Evolutionary conservation across 2,888 invertebrate species (phyloP).

Genomic region (Thyatira batis): DNA sequence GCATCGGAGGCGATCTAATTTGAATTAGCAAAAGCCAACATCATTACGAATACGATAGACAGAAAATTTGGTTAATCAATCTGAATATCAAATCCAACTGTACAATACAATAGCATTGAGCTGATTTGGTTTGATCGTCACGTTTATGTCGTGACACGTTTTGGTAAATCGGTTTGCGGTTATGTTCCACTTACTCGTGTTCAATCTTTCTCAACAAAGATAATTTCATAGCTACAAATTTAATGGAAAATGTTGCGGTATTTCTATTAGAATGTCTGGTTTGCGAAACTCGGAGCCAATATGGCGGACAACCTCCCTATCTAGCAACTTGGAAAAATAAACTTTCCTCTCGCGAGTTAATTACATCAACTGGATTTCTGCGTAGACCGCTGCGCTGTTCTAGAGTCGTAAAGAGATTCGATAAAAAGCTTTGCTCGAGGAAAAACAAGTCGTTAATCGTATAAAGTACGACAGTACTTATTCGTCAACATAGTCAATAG

Average conservation of each 20-base stretch:
- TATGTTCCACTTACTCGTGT: slow-evolving; percentile 14
- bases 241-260: slow-evolving; percentile 34
- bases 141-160: neutral
- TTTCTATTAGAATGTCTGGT: slow-evolving; percentile 67
- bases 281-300: slow-evolving; percentile 43
- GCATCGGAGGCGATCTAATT: slow-evolving; percentile 65
- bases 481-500: slow-evolving; percentile 27
- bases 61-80: slow-evolving; percentile 29
- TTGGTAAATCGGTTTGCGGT: slow-evolving; percentile 9
- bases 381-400: slow-evolving; percentile 2
- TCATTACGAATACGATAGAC: slow-evolving; percentile 11
- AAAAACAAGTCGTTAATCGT: slow-evolving; percentile 27
- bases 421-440: slow-evolving; percentile 12
- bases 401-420: slow-evolving; percentile 12
- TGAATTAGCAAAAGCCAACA: slow-evolving; percentile 46
- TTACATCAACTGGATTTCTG: slow-evolving; percentile 36
- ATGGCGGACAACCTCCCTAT: slow-evolving; percentile 24
- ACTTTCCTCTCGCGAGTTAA: slow-evolving; percentile 51
- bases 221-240: slow-evolving; percentile 40
- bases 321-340: slow-evolving; percentile 41
- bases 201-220: slow-evolving; percentile 13
- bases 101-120: neutral
- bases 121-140: neutral
- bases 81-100: slow-evolving; percentile 26
- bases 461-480: slow-evolving; percentile 22